Percentiles rank a stretch among this genome's conserved stretches.
Evolutionary conservation across 2,113 vertebrate species (phyloP).

Genomic region (Crotalus helleri): DNA sequence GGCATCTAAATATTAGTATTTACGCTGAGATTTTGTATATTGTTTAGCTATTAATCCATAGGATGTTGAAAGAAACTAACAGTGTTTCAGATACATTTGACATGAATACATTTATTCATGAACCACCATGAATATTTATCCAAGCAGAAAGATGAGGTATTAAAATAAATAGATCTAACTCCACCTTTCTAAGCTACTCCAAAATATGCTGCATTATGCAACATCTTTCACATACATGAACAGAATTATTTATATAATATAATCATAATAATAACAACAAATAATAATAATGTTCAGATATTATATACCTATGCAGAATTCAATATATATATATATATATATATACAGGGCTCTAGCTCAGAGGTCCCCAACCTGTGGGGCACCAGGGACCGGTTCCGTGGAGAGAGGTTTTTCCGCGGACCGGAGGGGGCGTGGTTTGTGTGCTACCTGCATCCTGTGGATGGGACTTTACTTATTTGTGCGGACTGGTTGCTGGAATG

Average conservation of each 20-base stretch:
- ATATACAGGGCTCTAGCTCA: neutral
- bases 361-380: no score
- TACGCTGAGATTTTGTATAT: neutral
- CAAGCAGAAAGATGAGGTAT: neutral
- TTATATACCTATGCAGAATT: neutral
- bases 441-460: no score
- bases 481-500: no score
- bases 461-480: no score
- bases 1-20: neutral
- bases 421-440: no score
- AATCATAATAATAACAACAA: no score
- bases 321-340: neutral
- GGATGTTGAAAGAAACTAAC: neutral
- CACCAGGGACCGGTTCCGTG: no score
- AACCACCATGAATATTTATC: neutral
- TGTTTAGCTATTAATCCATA: neutral
- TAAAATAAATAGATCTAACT: neutral
- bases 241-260: neutral
- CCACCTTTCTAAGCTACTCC: neutral
- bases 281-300: neutral
- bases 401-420: no score
- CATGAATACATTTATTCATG: neutral
- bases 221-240: neutral
- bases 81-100: neutral
- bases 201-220: neutral